Evolutionary conservation across 2,113 vertebrate genomes (phyloP).

Genomic region (Myotis lucifugus): DNA sequence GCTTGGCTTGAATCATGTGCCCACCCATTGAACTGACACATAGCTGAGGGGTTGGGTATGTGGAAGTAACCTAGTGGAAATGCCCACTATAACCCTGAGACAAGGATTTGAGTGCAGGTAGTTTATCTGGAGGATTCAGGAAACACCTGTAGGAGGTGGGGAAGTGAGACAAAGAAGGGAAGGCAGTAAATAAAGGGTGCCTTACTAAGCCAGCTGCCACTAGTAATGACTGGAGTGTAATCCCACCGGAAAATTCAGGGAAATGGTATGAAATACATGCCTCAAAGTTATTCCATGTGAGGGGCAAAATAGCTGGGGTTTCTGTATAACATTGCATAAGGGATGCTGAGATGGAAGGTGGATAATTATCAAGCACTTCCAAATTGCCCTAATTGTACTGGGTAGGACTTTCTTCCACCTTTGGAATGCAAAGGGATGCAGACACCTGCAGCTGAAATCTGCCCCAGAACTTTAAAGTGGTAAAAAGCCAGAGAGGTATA

Average conservation of each 20-base stretch:
- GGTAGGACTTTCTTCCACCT: not conserved
- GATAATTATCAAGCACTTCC: not conserved
- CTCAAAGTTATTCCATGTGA: not conserved
- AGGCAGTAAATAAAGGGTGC: constrained; percentile 20
- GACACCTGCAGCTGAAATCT: not conserved
- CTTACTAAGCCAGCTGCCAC: not conserved
- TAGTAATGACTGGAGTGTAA: not conserved
- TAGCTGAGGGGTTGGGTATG: not conserved
- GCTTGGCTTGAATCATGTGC: constrained; percentile 22
- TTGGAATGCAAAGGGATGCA: not conserved
- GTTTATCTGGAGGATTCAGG: constrained; percentile 52
- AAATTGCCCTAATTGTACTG: not conserved
- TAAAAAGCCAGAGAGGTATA: not conserved
- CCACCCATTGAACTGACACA: not conserved
- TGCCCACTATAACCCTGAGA: not conserved
- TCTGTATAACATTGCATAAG: not conserved
- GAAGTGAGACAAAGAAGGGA: constrained; percentile 61
- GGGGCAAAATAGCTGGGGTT: not conserved
- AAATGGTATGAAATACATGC: not conserved
- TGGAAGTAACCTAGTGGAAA: constrained; percentile 38
- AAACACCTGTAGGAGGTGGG: constrained; percentile 43
- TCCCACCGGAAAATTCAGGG: not conserved
- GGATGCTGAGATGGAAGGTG: not conserved
- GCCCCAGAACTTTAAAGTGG: not conserved
- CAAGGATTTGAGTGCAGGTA: not conserved